phyloP scores from a whole-genome alignment of 2,888 invertebrate genomes.

The Orchestes rusci region DNA sequence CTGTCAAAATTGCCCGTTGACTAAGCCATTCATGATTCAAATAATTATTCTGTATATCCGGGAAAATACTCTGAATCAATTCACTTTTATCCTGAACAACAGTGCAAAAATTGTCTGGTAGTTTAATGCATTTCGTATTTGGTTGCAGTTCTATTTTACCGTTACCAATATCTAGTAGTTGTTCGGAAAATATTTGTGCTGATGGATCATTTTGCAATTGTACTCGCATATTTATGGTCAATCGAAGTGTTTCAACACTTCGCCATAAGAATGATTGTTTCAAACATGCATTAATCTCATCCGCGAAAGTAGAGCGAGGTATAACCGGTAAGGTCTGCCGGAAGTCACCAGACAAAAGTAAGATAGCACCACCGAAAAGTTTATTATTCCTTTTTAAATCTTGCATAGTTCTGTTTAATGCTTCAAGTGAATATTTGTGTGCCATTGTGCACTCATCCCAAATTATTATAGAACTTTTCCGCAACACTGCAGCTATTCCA shows the following conservation, averaged over 20 bases:
- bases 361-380: constrained; percentile 6
- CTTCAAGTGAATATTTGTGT: constrained; percentile 13
- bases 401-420: constrained; percentile 9
- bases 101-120: background rate
- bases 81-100: background rate
- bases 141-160: background rate
- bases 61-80: background rate
- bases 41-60: constrained; percentile 24
- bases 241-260: too few relatives aligned
- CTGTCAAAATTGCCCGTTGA: constrained; percentile 35
- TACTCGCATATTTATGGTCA: constrained; percentile 3
- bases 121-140: background rate
- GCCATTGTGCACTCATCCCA: constrained; percentile 18
- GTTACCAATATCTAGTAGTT: constrained; percentile 2
- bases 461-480: constrained; percentile 2
- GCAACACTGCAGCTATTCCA: too few relatives aligned
- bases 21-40: constrained; percentile 30
- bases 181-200: background rate
- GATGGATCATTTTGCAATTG: background rate
- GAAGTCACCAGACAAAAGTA: constrained; percentile 10
- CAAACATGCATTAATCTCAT: constrained; percentile 36
- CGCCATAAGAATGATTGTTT: constrained; percentile 25
- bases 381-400: too few relatives aligned
- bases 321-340: too few relatives aligned
- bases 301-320: too few relatives aligned